phyloP scores from a whole-genome alignment of 2,888 invertebrate species.

The Netelia virgata region DNA sequence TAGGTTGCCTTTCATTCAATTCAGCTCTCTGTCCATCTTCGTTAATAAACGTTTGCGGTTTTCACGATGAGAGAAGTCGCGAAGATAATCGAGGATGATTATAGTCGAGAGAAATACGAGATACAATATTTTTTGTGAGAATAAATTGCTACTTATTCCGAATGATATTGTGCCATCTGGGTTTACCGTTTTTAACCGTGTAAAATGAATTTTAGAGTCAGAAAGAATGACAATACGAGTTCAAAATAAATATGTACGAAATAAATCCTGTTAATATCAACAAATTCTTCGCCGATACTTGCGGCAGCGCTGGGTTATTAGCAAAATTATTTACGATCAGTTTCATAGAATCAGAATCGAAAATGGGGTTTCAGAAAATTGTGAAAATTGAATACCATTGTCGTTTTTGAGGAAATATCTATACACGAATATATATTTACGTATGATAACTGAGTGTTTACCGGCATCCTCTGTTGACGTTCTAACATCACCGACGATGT shows the following conservation, averaged over 20 bases:
- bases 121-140: not conserved
- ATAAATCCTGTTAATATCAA: no score
- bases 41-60: not conserved
- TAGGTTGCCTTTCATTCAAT: constrained; percentile 1
- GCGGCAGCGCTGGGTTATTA: no score
- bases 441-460: constrained; percentile 39
- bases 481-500: constrained; percentile 54
- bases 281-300: no score
- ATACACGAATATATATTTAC: not conserved
- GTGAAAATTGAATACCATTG: not conserved
- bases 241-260: no score
- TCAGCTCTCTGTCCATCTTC: not conserved
- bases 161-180: not conserved
- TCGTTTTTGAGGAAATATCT: not conserved
- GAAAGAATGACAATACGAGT: no score
- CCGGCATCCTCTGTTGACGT: constrained; percentile 58
- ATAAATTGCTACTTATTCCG: not conserved
- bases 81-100: constrained; percentile 46
- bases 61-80: constrained; percentile 32
- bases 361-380: not conserved
- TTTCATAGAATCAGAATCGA: not conserved
- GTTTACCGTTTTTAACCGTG: not conserved
- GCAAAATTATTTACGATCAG: no score
- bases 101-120: constrained; percentile 3
- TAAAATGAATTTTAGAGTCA: not conserved